Evolutionary conservation across 2,113 vertebrate species (phyloP).

Genomic region (Peromyscus polionotus): DNA sequence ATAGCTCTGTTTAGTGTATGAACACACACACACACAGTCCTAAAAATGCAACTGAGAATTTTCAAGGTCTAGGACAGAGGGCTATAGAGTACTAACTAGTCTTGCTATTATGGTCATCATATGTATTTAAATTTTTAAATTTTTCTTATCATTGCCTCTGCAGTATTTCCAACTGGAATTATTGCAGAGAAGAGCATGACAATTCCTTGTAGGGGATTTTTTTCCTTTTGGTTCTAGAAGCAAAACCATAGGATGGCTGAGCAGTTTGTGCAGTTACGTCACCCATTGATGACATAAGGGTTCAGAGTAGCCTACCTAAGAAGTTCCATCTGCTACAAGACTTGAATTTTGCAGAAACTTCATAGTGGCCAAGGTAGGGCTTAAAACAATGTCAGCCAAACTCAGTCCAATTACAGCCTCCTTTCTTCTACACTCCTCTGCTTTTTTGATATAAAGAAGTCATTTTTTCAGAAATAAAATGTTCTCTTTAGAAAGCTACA

Average conservation of each 20-base stretch:
- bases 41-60: neutral
- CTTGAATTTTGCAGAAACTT: constrained; percentile 38
- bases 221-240: neutral
- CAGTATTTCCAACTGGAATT: neutral
- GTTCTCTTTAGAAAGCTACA: constrained; percentile 19
- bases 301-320: neutral
- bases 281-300: neutral
- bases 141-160: constrained; percentile 38
- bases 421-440: neutral
- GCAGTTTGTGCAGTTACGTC: neutral
- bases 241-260: constrained; percentile 17
- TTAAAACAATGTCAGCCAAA: constrained; percentile 18
- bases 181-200: neutral
- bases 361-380: neutral
- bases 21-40: neutral
- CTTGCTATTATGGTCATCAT: neutral
- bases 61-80: constrained; percentile 16
- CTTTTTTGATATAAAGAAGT: constrained; percentile 49
- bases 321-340: neutral
- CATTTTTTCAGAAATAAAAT: constrained; percentile 43
- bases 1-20: constrained; percentile 34
- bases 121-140: neutral
- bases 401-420: neutral
- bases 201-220: constrained; percentile 31
- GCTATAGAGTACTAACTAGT: neutral